A percentile compares a stretch with the other conserved stretches of the same genome.
Conservation (phyloP, 2,797 vertebrate species). For the Mustela erminea region DNA sequence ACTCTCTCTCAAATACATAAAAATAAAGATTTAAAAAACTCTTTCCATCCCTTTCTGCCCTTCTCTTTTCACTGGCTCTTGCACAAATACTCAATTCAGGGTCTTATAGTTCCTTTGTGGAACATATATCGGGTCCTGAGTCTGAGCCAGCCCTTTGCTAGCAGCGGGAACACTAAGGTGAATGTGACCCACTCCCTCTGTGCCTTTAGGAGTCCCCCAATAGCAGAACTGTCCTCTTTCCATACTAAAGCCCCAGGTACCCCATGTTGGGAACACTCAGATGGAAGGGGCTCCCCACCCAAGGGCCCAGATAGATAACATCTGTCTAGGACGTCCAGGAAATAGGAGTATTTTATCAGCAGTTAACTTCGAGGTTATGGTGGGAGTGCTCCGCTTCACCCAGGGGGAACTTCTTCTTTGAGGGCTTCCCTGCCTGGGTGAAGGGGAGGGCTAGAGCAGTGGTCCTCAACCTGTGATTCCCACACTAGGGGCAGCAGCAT, state of each 20-base stretch:
- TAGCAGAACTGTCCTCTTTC: neutral
- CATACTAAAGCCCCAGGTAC: neutral
- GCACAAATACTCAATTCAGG: neutral
- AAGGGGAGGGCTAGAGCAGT: accelerated
- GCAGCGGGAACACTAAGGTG: accelerated
- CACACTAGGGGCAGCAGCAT: neutral
- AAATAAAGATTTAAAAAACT: no score
- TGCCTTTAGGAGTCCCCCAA: neutral
- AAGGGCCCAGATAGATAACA: neutral
- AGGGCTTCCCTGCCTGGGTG: neutral
- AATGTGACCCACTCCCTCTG: neutral
- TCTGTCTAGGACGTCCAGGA: neutral
- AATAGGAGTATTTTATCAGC: neutral
- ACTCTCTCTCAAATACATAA: no score
- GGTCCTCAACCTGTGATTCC: neutral
- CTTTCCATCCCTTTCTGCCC: neutral
- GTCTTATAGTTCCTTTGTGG: neutral
- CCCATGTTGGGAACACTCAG: neutral
- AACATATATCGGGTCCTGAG: neutral
- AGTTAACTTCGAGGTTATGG: neutral
- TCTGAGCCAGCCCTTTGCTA: neutral
- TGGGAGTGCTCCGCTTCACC: neutral
- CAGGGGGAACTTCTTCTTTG: neutral
- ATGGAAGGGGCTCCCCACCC: neutral
- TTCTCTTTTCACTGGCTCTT: slow-evolving; percentile 41